Evolutionary conservation across 2,113 vertebrate genomes (phyloP).

Genomic region (Typhlomys cinereus): DNA sequence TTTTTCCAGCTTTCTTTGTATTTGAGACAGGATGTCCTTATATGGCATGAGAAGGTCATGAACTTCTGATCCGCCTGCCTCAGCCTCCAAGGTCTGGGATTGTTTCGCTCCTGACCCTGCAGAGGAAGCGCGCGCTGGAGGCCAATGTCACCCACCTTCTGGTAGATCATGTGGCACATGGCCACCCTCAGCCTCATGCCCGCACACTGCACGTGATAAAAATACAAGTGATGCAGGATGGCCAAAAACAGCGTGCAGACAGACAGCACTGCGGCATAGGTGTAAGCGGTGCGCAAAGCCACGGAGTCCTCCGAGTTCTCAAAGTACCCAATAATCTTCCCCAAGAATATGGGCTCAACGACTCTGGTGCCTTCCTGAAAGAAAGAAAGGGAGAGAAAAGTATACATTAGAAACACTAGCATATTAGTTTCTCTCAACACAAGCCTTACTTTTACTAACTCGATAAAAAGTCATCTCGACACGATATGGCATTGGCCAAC

Average conservation of each 20-base stretch:
- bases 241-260: slow-evolving; percentile 86
- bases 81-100: neutral
- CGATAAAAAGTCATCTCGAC: neutral
- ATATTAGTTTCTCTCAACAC: neutral
- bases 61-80: neutral
- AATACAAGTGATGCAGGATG: slow-evolving; percentile 92
- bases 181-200: slow-evolving; percentile 95
- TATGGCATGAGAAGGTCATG: too few species aligned
- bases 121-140: accelerated
- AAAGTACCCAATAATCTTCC: slow-evolving; percentile 91
- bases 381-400: neutral
- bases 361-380: slow-evolving; percentile 90
- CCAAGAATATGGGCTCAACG: slow-evolving; percentile 92
- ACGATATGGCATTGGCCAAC: neutral
- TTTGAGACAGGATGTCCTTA: neutral
- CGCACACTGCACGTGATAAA: slow-evolving; percentile 90
- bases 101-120: neutral
- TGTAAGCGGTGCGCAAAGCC: slow-evolving; percentile 81
- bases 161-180: slow-evolving; percentile 97
- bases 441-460: neutral
- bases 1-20: too few species aligned
- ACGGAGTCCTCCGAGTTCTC: slow-evolving; percentile 80
- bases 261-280: slow-evolving; percentile 85
- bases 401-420: slow-evolving; percentile 31
- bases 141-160: slow-evolving; percentile 87